These are phyloP conservation scores for Oxygymnocypris stewartii DNA, from an alignment of 2,113 vertebrate genomes.

Conservation along the genomic window DNA sequence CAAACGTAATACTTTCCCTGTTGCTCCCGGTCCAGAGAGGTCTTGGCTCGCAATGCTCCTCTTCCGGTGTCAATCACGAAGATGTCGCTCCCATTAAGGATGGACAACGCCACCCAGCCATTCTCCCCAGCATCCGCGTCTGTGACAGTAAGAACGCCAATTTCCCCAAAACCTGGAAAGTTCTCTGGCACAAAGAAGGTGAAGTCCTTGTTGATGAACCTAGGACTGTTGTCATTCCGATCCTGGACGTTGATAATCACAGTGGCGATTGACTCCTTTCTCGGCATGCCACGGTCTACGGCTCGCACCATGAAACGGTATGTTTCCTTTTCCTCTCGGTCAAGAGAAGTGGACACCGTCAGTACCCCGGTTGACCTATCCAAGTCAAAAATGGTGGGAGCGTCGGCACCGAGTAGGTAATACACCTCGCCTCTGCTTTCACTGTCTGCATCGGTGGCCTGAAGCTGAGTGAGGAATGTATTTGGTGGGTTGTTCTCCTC, in stretches of 20 bases:
- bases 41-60: conserved; percentile 89
- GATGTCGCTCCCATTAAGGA: conserved; percentile 93
- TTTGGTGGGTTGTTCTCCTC: conserved; percentile 94
- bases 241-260: conserved; percentile 88
- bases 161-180: conserved; percentile 95
- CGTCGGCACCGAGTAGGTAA: conserved; percentile 88
- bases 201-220: conserved; percentile 98
- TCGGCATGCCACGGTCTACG: conserved; percentile 86
- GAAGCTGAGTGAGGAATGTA: conserved; percentile 86
- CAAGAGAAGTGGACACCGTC: conserved; percentile 85
- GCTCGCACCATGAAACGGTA: conserved; percentile 93
- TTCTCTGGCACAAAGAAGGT: conserved; percentile 98
- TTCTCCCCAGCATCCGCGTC: conserved; percentile 92
- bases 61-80: conserved; percentile 96
- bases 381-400: conserved; percentile 86
- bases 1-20: conserved; percentile 93
- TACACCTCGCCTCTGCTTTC: conserved; percentile 82
- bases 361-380: conserved; percentile 86
- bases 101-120: conserved; percentile 93
- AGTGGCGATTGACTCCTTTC: conserved; percentile 88
- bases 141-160: conserved; percentile 92
- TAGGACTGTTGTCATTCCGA: conserved; percentile 96
- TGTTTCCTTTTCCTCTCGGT: conserved; percentile 93
- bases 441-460: conserved; percentile 90
- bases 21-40: conserved; percentile 91